Evolutionary conservation across 2,113 vertebrate species (phyloP).

Genomic region (Ancistrus triradiatus): DNA sequence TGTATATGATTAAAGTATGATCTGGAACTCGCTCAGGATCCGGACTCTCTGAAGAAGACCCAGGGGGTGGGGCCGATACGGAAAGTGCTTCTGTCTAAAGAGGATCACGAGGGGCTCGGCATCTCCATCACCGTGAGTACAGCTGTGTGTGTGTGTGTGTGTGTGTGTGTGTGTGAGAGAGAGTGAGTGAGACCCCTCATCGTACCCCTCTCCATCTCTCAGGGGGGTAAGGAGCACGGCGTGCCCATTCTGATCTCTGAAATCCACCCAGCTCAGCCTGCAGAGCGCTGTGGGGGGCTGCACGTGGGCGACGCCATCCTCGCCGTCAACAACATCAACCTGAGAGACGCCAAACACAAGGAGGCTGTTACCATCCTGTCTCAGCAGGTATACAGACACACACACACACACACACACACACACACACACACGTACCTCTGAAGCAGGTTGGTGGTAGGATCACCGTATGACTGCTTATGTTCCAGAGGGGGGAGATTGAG

Average conservation of each 20-base stretch:
- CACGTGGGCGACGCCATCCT: slow-evolving; percentile 96
- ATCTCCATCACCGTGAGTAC: slow-evolving; percentile 96
- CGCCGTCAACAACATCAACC: slow-evolving; percentile 93
- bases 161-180: too few relatives aligned
- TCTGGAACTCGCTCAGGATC: too few relatives aligned
- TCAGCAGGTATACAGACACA: too few relatives aligned
- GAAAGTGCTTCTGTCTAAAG: slow-evolving; percentile 91
- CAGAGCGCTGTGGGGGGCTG: slow-evolving; percentile 89
- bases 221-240: slow-evolving; percentile 97
- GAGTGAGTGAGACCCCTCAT: too few relatives aligned
- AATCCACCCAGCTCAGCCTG: slow-evolving; percentile 91
- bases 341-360: slow-evolving; percentile 96
- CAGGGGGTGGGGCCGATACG: slow-evolving; percentile 97
- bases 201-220: neutral
- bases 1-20: too few relatives aligned
- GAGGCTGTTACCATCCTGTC: slow-evolving; percentile 98
- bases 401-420: too few relatives aligned
- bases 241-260: slow-evolving; percentile 97
- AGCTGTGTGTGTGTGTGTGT: neutral
- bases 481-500: slow-evolving; percentile 92
- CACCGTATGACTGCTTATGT: neutral
- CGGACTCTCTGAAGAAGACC: slow-evolving; percentile 92
- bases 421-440: too few relatives aligned
- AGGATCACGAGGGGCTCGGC: slow-evolving; percentile 95
- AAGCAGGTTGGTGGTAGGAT: too few relatives aligned